A percentile compares a stretch with the other conserved stretches of the same genome.
These are phyloP conservation scores for Saguinus midas DNA, from an alignment of 2,113 vertebrate genomes.

Conservation along the genomic window DNA sequence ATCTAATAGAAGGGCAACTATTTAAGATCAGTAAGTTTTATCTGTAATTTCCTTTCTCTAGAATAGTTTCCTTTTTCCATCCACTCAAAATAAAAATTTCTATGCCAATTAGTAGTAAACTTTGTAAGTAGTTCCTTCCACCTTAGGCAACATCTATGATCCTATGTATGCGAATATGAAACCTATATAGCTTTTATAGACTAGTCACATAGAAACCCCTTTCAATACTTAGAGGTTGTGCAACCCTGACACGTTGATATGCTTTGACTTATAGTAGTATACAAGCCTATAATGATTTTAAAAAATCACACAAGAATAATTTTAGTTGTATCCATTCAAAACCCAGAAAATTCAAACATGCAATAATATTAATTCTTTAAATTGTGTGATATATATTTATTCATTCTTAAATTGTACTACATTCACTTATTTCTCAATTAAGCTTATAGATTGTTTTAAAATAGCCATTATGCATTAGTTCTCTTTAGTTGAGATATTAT, in stretches of 20 bases:
- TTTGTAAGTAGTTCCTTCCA: not conserved
- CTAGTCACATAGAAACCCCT: not conserved
- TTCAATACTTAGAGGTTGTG: not conserved
- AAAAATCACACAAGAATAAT: not conserved
- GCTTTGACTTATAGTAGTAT: not conserved
- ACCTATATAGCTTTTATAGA: not conserved
- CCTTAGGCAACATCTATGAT: not conserved
- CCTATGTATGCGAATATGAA: not conserved
- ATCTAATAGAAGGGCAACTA: not conserved
- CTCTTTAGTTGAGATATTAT: not conserved
- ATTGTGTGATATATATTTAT: not conserved
- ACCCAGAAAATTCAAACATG: not conserved
- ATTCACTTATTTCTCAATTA: not conserved
- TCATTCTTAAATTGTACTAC: not conserved
- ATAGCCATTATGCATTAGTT: not conserved
- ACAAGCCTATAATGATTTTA: not conserved
- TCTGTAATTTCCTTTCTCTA: not conserved
- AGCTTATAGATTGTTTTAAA: not conserved
- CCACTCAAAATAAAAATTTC: not conserved
- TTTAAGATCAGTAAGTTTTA: not conserved
- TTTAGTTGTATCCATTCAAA: not conserved
- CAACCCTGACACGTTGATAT: not conserved
- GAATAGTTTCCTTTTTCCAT: not conserved
- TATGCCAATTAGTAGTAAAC: not conserved
- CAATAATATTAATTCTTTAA: not conserved